phyloP scores from a whole-genome alignment of 2,113 vertebrate species.

The Heteronetta atricapilla region DNA sequence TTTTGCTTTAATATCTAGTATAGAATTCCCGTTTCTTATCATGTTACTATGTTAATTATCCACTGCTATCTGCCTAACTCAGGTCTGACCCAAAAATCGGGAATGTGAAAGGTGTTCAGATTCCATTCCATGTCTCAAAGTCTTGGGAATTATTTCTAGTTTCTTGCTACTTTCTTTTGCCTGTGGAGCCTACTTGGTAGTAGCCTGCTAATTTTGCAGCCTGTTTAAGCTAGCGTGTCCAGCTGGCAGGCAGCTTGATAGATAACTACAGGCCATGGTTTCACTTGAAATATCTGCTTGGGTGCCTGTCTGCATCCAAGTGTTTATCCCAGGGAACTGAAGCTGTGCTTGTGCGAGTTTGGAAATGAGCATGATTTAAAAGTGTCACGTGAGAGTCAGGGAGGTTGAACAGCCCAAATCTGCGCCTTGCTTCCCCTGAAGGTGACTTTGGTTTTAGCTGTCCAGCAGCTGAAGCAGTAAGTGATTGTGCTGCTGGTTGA shows the following conservation, averaged over 20 bases:
- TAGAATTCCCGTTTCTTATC: not conserved
- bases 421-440: not conserved
- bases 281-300: not conserved
- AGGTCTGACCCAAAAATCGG: not conserved
- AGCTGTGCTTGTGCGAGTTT: not conserved
- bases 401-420: not conserved
- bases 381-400: not conserved
- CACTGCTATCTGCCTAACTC: not conserved
- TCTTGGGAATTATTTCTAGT: not conserved
- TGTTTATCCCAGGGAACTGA: accelerated
- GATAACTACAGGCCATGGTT: not conserved
- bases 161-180: not conserved
- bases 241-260: accelerated
- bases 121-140: not conserved
- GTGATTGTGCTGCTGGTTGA: not conserved
- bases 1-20: not conserved
- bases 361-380: not conserved
- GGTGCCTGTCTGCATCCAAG: not conserved
- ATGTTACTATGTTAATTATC: not conserved
- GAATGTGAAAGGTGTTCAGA: not conserved
- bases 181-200: not conserved
- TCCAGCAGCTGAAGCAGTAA: not conserved
- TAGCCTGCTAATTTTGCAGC: not conserved
- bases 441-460: not conserved
- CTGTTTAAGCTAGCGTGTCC: not conserved